phyloP scores from a whole-genome alignment of 2,888 invertebrate genomes.

The Rapana venosa region DNA sequence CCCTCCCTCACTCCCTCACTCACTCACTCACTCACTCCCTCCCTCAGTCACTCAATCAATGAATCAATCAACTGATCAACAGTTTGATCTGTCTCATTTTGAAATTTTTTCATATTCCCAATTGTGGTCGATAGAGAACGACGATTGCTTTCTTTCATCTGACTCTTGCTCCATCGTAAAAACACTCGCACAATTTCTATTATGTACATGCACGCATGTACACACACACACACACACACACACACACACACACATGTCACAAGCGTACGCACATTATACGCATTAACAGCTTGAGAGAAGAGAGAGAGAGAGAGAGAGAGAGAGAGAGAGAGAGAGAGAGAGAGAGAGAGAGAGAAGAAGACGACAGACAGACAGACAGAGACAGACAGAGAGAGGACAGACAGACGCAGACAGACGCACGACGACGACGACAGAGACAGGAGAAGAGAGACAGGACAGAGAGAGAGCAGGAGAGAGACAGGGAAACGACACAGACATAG shows the following conservation, averaged over 20 bases:
- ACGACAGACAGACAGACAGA: not conserved
- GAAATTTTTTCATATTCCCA: too few relatives aligned
- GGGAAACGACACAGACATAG: not conserved
- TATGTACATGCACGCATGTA: not conserved
- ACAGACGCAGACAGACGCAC: not conserved
- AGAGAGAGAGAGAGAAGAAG: not conserved
- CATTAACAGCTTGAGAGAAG: not conserved
- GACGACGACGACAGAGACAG: not conserved
- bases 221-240: conserved; percentile 1
- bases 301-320: conserved; percentile 26
- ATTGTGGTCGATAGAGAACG: too few relatives aligned
- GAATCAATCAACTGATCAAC: too few relatives aligned
- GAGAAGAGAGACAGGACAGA: not conserved
- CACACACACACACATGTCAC: not conserved
- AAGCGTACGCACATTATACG: too few relatives aligned
- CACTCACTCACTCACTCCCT: too few relatives aligned
- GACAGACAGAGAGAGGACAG: not conserved
- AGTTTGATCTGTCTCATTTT: too few relatives aligned
- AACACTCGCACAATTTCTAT: not conserved
- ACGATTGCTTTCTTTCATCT: too few relatives aligned
- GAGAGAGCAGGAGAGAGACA: not conserved
- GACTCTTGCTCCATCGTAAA: not conserved
- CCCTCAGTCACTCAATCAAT: too few relatives aligned
- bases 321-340: conserved; percentile 12
- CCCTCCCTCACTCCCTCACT: too few relatives aligned